These are phyloP conservation scores for Neogale vison DNA, from an alignment of 2,113 vertebrate species.

Conservation along the genomic window DNA sequence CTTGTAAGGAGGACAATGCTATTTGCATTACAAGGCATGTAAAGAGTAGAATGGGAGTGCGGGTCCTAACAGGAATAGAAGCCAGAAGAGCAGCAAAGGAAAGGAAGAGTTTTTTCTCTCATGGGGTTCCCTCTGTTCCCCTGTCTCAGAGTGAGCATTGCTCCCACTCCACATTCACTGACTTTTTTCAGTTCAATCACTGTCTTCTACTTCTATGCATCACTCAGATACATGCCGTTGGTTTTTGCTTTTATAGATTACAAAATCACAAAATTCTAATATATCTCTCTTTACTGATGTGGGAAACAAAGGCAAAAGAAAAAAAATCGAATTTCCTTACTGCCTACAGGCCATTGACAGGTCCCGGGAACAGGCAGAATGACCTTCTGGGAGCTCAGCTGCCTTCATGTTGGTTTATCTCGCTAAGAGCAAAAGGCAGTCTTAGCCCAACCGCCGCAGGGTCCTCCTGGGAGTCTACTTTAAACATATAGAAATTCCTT, in stretches of 20 bases:
- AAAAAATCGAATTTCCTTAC: not conserved
- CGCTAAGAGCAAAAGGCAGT: not conserved
- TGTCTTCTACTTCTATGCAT: not conserved
- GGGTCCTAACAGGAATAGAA: not conserved
- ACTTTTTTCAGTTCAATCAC: not conserved
- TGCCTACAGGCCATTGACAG: not conserved
- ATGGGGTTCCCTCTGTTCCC: not conserved
- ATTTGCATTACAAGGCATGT: not conserved
- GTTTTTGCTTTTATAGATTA: not conserved
- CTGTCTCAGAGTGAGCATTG: not conserved
- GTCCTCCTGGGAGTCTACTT: not conserved
- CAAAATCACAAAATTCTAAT: not conserved
- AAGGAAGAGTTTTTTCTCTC: not conserved
- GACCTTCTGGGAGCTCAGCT: not conserved
- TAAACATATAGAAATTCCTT: not conserved
- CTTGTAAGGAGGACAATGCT: not conserved
- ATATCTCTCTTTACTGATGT: not conserved
- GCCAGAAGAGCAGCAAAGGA: not conserved
- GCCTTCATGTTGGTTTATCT: not conserved
- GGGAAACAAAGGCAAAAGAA: not conserved
- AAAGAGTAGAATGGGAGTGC: not conserved
- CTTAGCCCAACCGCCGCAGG: not conserved
- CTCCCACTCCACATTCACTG: not conserved
- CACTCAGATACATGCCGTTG: not conserved
- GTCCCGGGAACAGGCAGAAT: not conserved